Evolutionary conservation across 2,113 vertebrate genomes (phyloP).

Genomic region (Euleptes europaea): DNA sequence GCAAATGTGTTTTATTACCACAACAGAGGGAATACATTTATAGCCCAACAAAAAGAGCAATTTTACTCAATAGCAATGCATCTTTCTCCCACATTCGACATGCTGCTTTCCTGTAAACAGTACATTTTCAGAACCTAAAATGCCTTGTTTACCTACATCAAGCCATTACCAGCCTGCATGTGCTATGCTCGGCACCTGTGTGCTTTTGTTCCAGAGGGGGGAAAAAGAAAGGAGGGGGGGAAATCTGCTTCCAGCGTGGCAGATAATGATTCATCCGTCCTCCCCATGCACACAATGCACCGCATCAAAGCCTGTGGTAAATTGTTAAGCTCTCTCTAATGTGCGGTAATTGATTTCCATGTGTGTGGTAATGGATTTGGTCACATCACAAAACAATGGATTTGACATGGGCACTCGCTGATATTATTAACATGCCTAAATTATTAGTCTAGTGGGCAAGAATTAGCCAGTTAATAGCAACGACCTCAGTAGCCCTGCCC

Average conservation of each 20-base stretch:
- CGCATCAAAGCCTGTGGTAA: slow-evolving; percentile 44
- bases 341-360: slow-evolving; percentile 70
- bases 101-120: neutral
- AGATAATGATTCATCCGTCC: slow-evolving; percentile 53
- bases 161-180: fast-evolving
- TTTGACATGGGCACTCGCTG: slow-evolving; percentile 65
- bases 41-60: slow-evolving; percentile 6
- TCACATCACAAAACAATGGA: slow-evolving; percentile 58
- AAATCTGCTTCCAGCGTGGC: slow-evolving; percentile 43
- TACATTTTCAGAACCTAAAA: neutral
- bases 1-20: neutral
- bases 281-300: slow-evolving; percentile 44
- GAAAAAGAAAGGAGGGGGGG: neutral
- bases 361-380: slow-evolving; percentile 61
- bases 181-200: fast-evolving
- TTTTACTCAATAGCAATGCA: fast-evolving
- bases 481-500: neutral
- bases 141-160: neutral
- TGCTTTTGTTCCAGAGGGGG: neutral
- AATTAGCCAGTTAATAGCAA: neutral
- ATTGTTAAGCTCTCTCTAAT: slow-evolving; percentile 69
- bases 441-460: slow-evolving; percentile 15
- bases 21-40: neutral
- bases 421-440: slow-evolving; percentile 59
- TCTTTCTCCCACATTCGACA: neutral